phyloP scores from a whole-genome alignment of 2,797 vertebrate genomes.

The Xiphophorus birchmanni region DNA sequence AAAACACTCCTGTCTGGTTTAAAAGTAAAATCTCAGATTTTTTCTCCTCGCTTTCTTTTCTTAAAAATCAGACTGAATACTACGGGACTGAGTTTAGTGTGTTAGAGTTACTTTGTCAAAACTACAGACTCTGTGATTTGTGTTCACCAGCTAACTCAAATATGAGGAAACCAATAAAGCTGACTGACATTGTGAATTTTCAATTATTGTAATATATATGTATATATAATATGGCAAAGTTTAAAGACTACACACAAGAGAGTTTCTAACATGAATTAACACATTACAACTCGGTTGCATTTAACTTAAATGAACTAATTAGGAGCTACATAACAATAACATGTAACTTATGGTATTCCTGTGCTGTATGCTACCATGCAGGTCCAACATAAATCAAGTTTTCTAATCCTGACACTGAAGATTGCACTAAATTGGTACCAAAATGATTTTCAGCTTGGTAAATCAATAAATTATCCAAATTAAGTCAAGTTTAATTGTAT shows the following conservation, averaged over 20 bases:
- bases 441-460: not conserved
- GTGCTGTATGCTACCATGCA: not conserved
- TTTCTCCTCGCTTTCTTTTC: too few species aligned
- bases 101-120: not conserved
- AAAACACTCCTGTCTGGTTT: too few species aligned
- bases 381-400: not conserved
- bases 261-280: not conserved
- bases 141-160: not conserved
- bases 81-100: not conserved
- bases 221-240: not conserved
- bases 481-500: not conserved
- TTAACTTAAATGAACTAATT: too few species aligned
- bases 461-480: not conserved
- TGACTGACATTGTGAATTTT: not conserved
- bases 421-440: not conserved
- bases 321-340: too few species aligned
- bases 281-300: not conserved
- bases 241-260: not conserved
- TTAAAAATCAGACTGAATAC: not conserved
- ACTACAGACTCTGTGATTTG: not conserved
- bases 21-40: too few species aligned
- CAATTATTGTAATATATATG: too few species aligned
- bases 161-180: not conserved
- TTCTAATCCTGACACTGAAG: not conserved
- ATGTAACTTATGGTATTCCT: not conserved